Percentiles rank a stretch among this genome's conserved stretches.
Conservation (phyloP, 2,888 invertebrate species). For the Tachina grossa region DNA sequence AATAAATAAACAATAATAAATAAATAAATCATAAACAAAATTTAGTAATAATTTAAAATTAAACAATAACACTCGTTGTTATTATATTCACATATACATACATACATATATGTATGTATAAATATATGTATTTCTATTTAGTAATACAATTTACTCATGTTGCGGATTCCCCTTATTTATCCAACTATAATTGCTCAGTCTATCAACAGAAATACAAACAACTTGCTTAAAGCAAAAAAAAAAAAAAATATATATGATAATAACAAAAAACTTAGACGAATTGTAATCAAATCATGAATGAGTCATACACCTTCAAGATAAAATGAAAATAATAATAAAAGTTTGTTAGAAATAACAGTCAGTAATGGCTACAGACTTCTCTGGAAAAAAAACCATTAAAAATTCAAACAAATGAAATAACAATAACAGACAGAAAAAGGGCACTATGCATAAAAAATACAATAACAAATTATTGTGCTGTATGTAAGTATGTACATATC, state of each 20-base stretch:
- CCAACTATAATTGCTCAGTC: neutral
- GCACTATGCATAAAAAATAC: neutral
- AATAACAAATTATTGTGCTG: slow-evolving; percentile 7
- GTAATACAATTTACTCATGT: slow-evolving; percentile 18
- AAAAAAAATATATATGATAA: neutral
- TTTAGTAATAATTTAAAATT: slow-evolving; percentile 34
- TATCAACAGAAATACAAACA: slow-evolving; percentile 1
- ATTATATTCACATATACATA: neutral
- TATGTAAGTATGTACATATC: neutral
- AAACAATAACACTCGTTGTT: slow-evolving; percentile 13
- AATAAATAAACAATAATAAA: slow-evolving; percentile 32
- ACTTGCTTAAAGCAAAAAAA: slow-evolving; percentile 23
- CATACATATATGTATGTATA: no score
- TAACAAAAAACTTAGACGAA: slow-evolving; percentile 20
- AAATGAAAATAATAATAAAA: slow-evolving; percentile 32
- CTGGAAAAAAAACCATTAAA: neutral
- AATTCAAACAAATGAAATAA: slow-evolving; percentile 35
- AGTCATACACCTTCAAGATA: slow-evolving; percentile 54
- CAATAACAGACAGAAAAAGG: neutral
- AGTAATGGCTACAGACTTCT: slow-evolving; percentile 13
- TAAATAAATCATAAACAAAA: slow-evolving; percentile 35
- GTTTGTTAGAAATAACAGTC: slow-evolving; percentile 27
- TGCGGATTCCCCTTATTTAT: slow-evolving; percentile 33
- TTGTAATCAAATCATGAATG: slow-evolving; percentile 56
- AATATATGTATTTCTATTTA: neutral